phyloP scores from a whole-genome alignment of 1,140 invertebrate species.

The Drosophila willistoni region DNA sequence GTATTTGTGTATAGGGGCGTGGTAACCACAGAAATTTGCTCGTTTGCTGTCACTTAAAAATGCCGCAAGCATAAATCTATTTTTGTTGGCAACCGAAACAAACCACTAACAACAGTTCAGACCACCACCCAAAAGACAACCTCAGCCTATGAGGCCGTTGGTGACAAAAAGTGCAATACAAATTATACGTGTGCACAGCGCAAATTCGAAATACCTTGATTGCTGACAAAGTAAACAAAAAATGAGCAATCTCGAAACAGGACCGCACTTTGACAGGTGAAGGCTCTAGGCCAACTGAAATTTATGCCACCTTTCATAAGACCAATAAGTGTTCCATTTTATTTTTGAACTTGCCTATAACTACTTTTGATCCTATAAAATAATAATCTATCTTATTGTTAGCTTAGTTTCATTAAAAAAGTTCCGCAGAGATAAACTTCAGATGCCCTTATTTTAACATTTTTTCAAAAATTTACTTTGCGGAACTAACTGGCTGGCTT shows the following conservation, averaged over 20 bases:
- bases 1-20: slow-evolving; percentile 19
- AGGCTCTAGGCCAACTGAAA: background rate
- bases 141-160: slow-evolving; percentile 7
- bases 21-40: slow-evolving; percentile 67
- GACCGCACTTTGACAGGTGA: background rate
- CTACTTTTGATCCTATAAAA: too few species aligned
- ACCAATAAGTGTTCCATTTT: too few species aligned
- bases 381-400: too few species aligned
- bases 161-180: slow-evolving; percentile 51
- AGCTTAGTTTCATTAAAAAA: too few species aligned
- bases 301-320: background rate
- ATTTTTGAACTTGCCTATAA: too few species aligned
- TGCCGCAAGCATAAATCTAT: slow-evolving; percentile 80
- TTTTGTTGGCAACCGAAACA: slow-evolving; percentile 62
- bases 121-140: slow-evolving; percentile 33
- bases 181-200: slow-evolving; percentile 39
- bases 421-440: too few species aligned
- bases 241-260: background rate
- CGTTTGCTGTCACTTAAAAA: slow-evolving; percentile 80
- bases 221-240: slow-evolving; percentile 33
- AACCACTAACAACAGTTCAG: slow-evolving; percentile 42
- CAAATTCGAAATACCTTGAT: slow-evolving; percentile 53
- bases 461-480: too few species aligned
- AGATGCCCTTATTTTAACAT: too few species aligned
- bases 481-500: too few species aligned